Percentiles rank a stretch among this genome's conserved stretches.
Evolutionary conservation across 2,888 invertebrate genomes (phyloP).

Genomic region (Aromia moschata): DNA sequence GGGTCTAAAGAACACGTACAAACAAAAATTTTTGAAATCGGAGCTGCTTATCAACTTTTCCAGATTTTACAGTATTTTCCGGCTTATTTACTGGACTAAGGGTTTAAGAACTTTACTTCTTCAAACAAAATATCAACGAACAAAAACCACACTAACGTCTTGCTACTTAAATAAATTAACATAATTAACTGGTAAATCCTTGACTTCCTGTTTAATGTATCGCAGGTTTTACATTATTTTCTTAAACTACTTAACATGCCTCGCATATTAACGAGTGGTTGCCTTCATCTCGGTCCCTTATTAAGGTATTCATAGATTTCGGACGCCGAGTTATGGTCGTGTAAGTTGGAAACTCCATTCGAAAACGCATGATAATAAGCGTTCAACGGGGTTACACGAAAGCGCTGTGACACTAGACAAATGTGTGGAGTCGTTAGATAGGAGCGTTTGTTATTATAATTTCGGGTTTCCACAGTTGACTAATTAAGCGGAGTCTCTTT

Average conservation of each 20-base stretch:
- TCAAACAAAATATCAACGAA: no score
- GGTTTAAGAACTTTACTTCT: no score
- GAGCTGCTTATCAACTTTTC: no score
- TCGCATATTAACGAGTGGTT: neutral
- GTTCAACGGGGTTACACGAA: neutral
- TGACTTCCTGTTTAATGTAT: neutral
- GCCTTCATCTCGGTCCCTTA: neutral
- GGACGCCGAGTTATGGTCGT: neutral
- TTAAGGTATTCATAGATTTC: neutral
- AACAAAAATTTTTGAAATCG: no score
- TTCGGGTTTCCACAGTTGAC: constrained; percentile 3
- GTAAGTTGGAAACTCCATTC: neutral
- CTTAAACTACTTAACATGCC: neutral
- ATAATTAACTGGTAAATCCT: neutral
- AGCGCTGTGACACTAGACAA: constrained; percentile 9
- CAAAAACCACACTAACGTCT: no score
- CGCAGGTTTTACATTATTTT: neutral
- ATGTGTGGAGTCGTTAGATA: constrained; percentile 18
- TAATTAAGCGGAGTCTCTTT: constrained; percentile 11
- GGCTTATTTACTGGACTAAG: no score
- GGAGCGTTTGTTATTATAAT: constrained; percentile 8
- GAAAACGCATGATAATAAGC: neutral
- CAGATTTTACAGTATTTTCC: no score
- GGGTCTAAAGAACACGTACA: no score
- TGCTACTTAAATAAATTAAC: neutral